phyloP scores from a whole-genome alignment of 2,113 vertebrate genomes.

The Hippocampus guttulatus region DNA sequence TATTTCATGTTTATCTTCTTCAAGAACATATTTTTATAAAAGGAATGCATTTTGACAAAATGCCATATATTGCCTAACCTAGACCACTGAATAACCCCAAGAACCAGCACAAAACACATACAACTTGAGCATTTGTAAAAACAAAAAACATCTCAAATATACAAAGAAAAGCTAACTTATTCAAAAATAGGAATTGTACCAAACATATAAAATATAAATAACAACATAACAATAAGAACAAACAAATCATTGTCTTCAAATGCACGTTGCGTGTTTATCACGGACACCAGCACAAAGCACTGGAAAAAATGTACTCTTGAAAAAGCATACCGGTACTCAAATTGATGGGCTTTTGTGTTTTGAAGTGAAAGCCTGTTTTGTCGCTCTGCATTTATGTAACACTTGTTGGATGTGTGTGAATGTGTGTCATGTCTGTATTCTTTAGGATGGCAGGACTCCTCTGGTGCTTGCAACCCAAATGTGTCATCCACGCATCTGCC shows the following conservation, averaged over 20 bases:
- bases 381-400: not conserved
- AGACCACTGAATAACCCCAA: no score
- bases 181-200: not conserved
- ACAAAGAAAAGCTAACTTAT: no score
- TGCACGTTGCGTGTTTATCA: not conserved
- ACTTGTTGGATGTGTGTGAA: not conserved
- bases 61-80: no score
- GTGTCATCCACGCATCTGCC: constrained; percentile 87
- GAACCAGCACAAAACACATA: no score
- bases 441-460: constrained; percentile 88
- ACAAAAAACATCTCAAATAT: no score
- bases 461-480: constrained; percentile 94
- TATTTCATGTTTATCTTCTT: no score
- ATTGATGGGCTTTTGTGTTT: not conserved
- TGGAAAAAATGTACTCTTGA: not conserved
- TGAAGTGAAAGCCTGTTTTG: not conserved
- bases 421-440: constrained; percentile 7
- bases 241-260: no score
- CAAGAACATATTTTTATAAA: no score
- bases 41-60: no score
- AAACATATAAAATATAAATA: not conserved
- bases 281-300: not conserved
- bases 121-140: no score
- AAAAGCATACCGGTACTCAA: not conserved
- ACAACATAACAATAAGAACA: not conserved